Percentiles rank a stretch among this genome's conserved stretches.
These are phyloP conservation scores for Picathartes gymnocephalus DNA, from an alignment of 2,113 vertebrate species.

Conservation along the genomic window DNA sequence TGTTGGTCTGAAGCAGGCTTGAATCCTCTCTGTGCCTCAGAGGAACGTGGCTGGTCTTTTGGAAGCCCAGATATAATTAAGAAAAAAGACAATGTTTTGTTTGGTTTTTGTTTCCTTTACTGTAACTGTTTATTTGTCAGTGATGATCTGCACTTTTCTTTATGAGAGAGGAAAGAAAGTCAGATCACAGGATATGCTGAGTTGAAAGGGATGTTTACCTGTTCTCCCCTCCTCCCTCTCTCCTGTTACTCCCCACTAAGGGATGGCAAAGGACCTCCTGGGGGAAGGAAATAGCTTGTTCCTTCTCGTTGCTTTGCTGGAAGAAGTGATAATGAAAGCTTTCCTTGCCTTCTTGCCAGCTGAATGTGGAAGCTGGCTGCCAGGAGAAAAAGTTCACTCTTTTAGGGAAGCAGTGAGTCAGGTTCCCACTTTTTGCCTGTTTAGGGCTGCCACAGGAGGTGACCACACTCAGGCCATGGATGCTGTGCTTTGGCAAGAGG, in stretches of 20 bases:
- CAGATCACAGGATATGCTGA: background rate
- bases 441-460: rapidly evolving
- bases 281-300: background rate
- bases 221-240: background rate
- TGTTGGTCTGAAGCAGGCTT: background rate
- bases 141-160: background rate
- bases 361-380: background rate
- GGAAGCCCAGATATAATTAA: background rate
- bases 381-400: background rate
- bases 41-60: background rate
- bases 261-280: background rate
- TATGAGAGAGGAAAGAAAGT: background rate
- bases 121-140: background rate
- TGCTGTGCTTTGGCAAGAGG: background rate
- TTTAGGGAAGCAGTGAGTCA: background rate
- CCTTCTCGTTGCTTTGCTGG: background rate
- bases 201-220: background rate
- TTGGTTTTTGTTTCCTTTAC: background rate
- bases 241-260: background rate
- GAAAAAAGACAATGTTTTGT: background rate
- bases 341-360: background rate
- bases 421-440: background rate
- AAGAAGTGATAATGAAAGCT: background rate
- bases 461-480: rapidly evolving
- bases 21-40: background rate